Conservation (phyloP, 2,113 vertebrate species). For the Phodopus roborovskii region DNA sequence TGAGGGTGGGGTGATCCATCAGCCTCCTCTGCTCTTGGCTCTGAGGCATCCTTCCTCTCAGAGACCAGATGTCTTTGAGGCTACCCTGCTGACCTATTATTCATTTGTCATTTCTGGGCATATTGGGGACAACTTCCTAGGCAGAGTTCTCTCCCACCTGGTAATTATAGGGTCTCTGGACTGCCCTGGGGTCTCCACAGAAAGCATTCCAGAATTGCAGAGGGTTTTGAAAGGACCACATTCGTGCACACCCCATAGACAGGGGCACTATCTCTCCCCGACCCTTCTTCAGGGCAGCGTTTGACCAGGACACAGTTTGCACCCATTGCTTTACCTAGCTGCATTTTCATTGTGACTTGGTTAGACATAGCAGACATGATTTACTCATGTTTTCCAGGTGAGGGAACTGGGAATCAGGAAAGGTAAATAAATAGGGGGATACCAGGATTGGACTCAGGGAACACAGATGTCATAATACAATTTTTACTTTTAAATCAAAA, state of each 20-base stretch:
- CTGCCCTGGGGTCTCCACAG: neutral
- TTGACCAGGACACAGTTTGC: neutral
- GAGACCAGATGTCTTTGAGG: neutral
- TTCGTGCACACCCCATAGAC: neutral
- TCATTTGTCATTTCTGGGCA: neutral
- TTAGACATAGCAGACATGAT: neutral
- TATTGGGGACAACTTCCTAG: neutral
- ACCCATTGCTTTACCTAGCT: neutral
- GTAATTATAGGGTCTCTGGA: neutral
- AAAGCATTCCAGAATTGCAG: neutral
- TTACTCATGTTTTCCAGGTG: neutral
- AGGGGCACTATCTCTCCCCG: accelerated
- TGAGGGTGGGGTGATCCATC: too few species aligned
- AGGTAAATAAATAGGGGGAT: neutral
- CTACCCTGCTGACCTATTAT: neutral
- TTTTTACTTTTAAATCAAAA: slow-evolving; percentile 25
- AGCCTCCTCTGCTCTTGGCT: neutral
- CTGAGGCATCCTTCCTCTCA: neutral
- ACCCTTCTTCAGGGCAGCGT: neutral
- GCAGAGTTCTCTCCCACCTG: neutral
- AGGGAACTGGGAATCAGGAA: neutral
- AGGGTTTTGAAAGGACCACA: neutral
- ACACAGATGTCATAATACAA: neutral
- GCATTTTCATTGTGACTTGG: neutral
- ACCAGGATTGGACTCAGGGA: neutral